Percentiles rank a stretch among this genome's conserved stretches.
phyloP scores from a whole-genome alignment of 2,797 vertebrate genomes.

The Enteromius trimaculatus region DNA sequence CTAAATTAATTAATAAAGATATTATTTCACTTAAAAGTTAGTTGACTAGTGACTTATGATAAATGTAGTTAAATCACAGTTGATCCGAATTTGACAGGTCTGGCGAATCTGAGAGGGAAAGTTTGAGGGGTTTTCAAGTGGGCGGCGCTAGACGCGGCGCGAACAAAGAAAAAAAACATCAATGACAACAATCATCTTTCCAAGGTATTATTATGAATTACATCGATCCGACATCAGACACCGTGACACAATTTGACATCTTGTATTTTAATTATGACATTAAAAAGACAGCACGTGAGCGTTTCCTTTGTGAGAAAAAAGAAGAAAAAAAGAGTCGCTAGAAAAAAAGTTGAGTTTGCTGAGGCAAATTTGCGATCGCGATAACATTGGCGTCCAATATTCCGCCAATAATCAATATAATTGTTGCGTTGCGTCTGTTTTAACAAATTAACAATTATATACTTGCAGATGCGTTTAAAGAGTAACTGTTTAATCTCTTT shows the following conservation, averaged over 20 bases:
- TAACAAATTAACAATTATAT: not conserved
- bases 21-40: not conserved
- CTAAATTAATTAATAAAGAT: not conserved
- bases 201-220: not conserved
- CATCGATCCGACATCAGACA: not conserved
- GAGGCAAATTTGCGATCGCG: not conserved
- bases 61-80: not conserved
- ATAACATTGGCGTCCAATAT: not conserved
- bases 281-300: conserved; percentile 57
- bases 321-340: conserved; percentile 17
- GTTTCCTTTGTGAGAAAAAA: conserved; percentile 51
- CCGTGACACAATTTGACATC: not conserved
- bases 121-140: conserved; percentile 20
- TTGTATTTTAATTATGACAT: not conserved
- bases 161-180: conserved; percentile 17
- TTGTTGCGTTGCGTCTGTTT: not conserved
- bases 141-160: conserved; percentile 15
- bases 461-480: not conserved
- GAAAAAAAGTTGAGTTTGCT: conserved; percentile 8
- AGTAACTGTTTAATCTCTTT: not conserved
- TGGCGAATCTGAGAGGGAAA: conserved; percentile 17
- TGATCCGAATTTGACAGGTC: not conserved
- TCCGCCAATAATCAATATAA: not conserved
- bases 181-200: conserved; percentile 8
- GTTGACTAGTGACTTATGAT: not conserved